Base-by-base conservation (phyloP, 2,888 invertebrate species). In the Drosophila borealis region DNA sequence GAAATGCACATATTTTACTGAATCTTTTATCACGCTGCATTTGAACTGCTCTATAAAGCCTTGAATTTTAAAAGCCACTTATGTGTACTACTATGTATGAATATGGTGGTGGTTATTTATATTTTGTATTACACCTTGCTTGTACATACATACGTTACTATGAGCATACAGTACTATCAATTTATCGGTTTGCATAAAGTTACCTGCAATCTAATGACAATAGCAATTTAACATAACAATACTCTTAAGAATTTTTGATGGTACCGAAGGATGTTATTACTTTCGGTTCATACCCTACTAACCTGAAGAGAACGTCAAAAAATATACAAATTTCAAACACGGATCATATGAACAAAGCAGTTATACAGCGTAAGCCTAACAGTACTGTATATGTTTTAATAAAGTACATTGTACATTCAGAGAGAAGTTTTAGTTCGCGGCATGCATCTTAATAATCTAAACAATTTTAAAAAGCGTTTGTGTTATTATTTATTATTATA, bases 241-340 rank as follows among this genome's bases (percentile, higher is more conserved):
- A n/a, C 10, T 33, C n/a, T 45, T 45, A 8, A 25, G 21, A 25
- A 19, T 49, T n/a, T 36, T 17, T 42, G 49, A 63, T 48, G 49
- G 36, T 29, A 19, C 14, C 45, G 37, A 42, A 41, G 45, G 19
- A 37, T 41, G 41, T 10, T 55, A 37, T 49, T 42, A 37, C 29
- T 19, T 42, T 54, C 13, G 65, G 49, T 66, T n/a, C 19, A 29
- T 25, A 41, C 39, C 68, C 68, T 74, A 68, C 46, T 68, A 53
- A 74, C 69, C 74, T 74, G 42, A 17, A 37, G 25, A 45, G 39
- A 33, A 25, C 25, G 14, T 42, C 39, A 17, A 54, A 73, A 72
- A 41, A 42, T 36, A 29, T 17, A 36, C 25, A 11, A 49, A 39
- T 42, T 19, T 48, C 41, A 33, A 36, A 56, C 2, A 29, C 29